Percentiles rank a stretch among this genome's conserved stretches.
These are phyloP conservation scores for Tolypeutes matacus DNA, from an alignment of 2,797 vertebrate genomes.

Conservation along the genomic window DNA sequence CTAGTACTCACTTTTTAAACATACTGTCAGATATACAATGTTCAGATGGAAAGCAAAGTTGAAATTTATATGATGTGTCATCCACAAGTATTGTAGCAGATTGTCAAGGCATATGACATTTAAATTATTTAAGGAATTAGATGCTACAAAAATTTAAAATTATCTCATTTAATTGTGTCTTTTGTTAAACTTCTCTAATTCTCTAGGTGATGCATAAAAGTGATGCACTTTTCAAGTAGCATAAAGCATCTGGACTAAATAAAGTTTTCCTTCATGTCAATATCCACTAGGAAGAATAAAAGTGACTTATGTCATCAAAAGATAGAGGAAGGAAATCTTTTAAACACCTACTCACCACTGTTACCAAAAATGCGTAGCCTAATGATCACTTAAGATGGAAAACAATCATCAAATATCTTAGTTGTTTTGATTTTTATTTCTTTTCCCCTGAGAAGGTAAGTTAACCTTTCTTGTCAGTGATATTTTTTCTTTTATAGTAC, in stretches of 20 bases:
- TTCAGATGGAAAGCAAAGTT: neutral
- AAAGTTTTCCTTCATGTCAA: slow-evolving; percentile 15
- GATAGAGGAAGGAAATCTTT: slow-evolving; percentile 27
- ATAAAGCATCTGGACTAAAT: neutral
- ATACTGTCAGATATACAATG: neutral
- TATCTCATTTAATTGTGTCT: neutral
- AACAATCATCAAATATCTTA: neutral
- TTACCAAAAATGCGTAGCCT: slow-evolving; percentile 40
- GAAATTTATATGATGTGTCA: neutral
- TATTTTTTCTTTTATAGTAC: neutral
- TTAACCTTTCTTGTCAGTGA: neutral
- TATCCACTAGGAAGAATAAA: slow-evolving; percentile 21
- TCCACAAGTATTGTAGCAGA: neutral
- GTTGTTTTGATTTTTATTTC: slow-evolving; percentile 46
- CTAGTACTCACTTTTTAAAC: neutral
- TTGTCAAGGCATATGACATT: neutral
- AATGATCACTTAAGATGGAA: neutral
- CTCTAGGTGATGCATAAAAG: neutral
- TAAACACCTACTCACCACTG: slow-evolving; percentile 48
- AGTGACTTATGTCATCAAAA: slow-evolving; percentile 9
- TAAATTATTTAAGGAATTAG: neutral
- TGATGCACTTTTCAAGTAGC: neutral
- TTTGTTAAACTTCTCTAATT: neutral
- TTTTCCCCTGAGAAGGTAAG: neutral
- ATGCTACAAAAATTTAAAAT: neutral